phyloP scores from a whole-genome alignment of 2,888 invertebrate species.

The Callinectes sapidus region DNA sequence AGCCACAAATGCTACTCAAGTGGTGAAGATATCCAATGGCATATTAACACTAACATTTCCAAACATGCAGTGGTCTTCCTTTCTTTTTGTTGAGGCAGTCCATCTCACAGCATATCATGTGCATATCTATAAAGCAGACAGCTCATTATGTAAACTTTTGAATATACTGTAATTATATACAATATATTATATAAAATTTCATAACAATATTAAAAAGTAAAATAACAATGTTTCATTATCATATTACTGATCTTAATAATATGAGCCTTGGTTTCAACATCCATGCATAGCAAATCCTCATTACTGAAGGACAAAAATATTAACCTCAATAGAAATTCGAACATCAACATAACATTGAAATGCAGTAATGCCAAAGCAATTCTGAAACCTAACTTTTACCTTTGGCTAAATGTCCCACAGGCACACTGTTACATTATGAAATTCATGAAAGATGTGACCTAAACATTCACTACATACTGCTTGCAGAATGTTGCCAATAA shows the following conservation, averaged over 20 bases:
- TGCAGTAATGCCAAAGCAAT: neutral
- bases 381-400: neutral
- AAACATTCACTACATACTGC: neutral
- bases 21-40: neutral
- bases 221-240: constrained; percentile 2
- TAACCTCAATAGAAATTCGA: neutral
- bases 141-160: neutral
- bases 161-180: constrained; percentile 13
- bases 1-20: neutral
- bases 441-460: neutral
- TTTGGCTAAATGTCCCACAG: neutral
- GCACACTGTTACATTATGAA: constrained; percentile 14
- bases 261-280: neutral
- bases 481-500: neutral
- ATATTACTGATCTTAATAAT: neutral
- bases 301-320: neutral
- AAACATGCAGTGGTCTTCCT: neutral
- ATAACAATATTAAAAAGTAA: constrained; percentile 24
- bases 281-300: neutral
- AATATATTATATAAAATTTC: neutral
- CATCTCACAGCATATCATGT: neutral
- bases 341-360: constrained; percentile 3
- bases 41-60: neutral
- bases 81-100: neutral
- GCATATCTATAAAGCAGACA: constrained; percentile 7